Conservation (phyloP, 2,888 invertebrate genomes). For the Lepidochrysops patricia region DNA sequence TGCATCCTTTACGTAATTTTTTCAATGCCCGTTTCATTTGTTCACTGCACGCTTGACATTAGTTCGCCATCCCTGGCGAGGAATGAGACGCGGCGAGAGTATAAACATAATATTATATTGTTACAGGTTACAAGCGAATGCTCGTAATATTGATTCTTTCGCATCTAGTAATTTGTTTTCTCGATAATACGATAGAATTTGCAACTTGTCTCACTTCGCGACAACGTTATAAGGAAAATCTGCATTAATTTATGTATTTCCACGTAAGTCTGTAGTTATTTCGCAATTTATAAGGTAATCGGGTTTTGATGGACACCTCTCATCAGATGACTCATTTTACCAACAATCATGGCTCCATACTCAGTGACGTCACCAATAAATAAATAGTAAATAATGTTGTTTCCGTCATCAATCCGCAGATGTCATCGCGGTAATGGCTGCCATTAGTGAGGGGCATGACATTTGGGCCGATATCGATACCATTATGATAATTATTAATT, state of each 20-base stretch:
- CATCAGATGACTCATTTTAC: neutral
- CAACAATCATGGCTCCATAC: too few species aligned
- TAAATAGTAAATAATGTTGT: neutral
- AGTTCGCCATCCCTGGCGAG: too few species aligned
- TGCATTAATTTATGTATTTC: constrained; percentile 2
- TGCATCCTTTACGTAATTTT: too few species aligned
- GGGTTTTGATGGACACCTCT: constrained; percentile 56
- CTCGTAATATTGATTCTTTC: too few species aligned
- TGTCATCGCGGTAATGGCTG: constrained; percentile 15
- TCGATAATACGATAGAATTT: neutral
- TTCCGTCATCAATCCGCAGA: neutral
- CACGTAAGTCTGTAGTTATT: constrained; percentile 44
- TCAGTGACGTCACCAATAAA: too few species aligned
- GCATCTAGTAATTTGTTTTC: too few species aligned
- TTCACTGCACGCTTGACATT: too few species aligned
- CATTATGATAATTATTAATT: constrained; percentile 37
- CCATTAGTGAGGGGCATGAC: constrained; percentile 31
- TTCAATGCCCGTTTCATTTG: too few species aligned
- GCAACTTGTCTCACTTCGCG: neutral
- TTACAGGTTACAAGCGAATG: too few species aligned
- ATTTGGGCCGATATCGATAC: constrained; percentile 43
- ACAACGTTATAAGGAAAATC: neutral
- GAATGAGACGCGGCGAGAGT: too few species aligned
- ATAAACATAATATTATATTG: too few species aligned
- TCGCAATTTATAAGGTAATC: constrained; percentile 58